Conservation (phyloP, 1,140 invertebrate genomes). For the Drosophila murphyi region DNA sequence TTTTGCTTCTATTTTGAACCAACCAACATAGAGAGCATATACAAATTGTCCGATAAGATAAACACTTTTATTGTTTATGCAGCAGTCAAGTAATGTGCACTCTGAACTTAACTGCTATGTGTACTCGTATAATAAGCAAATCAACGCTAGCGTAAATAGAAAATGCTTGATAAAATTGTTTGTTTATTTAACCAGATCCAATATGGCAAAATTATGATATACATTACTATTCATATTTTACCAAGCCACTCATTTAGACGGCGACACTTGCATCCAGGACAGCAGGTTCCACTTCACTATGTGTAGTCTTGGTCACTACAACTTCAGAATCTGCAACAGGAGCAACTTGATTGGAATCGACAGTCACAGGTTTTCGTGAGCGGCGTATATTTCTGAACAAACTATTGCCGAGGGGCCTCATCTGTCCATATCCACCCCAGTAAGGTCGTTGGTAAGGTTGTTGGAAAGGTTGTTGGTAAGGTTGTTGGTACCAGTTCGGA, state of each 20-base stretch:
- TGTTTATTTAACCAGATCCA: conserved; percentile 37
- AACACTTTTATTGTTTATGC: conserved; percentile 29
- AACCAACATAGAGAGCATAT: conserved; percentile 9
- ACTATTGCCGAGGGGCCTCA: background rate
- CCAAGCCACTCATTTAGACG: conserved; percentile 20
- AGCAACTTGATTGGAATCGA: background rate
- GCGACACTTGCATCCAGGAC: background rate
- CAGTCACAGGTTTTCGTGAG: background rate
- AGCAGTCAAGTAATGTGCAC: background rate
- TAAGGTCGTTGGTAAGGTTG: conserved; percentile 4
- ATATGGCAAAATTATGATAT: conserved; percentile 6
- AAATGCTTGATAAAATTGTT: conserved; percentile 1
- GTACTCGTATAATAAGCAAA: background rate
- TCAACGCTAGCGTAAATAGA: background rate
- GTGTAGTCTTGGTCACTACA: no score
- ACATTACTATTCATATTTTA: background rate
- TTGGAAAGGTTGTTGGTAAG: conserved; percentile 4
- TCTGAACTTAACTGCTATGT: background rate
- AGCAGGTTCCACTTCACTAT: background rate
- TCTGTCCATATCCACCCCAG: conserved; percentile 24
- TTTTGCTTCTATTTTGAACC: conserved; percentile 5
- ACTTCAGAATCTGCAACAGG: background rate
- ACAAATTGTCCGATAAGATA: conserved; percentile 38
- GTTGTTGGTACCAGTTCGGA: conserved; percentile 1
- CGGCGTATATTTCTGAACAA: background rate